Evolutionary conservation across 1,140 invertebrate species (phyloP), one percentile per base, ranked within the genome.

Genomic region (Piezodorus guildinii): DNA sequence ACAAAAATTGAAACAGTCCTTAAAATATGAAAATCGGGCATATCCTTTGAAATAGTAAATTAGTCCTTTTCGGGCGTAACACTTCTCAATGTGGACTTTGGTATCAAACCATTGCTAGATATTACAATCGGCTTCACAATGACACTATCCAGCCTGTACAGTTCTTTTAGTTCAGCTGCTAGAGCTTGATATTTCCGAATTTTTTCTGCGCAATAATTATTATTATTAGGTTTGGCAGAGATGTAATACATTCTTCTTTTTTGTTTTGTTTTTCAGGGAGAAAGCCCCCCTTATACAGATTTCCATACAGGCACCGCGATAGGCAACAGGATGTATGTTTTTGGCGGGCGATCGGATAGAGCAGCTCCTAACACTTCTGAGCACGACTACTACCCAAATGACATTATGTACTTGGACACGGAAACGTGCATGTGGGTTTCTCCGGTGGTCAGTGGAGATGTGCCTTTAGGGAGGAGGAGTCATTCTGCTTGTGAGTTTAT

Each of bases 261-360:
- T n/a, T 51, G 21, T 65, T 23, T 25, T 54, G 62, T 39, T 27
- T 63, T 63, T 66, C 44, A 72, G 71, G 69, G 70, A 49, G 52
- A 62, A 30, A 69, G 80, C 65, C 89, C 91, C 25, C 78, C 80
- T 17, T 84, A 85, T 72, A 76, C 91, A 67, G 92, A 96, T 76
- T 96, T 96, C 72, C 91, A 94, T 72, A 85, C 92, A 1, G 85
- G 90, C 0, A 85, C 86, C 14, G 81, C 83, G 54, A 75, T 91
- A 68, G 81, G 80, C 62, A 75, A 82, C 68, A 77, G 79, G 65
- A 92, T 94, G 85, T 93, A 88, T 71, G 78, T 94, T 46, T 94
- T 90, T 77, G 92, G 92, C 23, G 92, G 92, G 0, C 76, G 92
- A 58, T 85, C 87, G 62, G 83, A 87, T 70, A 71, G 77, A 49